Percentiles rank a stretch among this genome's conserved stretches.
Conservation (phyloP, 2,797 vertebrate species). For the Emys orbicularis region DNA sequence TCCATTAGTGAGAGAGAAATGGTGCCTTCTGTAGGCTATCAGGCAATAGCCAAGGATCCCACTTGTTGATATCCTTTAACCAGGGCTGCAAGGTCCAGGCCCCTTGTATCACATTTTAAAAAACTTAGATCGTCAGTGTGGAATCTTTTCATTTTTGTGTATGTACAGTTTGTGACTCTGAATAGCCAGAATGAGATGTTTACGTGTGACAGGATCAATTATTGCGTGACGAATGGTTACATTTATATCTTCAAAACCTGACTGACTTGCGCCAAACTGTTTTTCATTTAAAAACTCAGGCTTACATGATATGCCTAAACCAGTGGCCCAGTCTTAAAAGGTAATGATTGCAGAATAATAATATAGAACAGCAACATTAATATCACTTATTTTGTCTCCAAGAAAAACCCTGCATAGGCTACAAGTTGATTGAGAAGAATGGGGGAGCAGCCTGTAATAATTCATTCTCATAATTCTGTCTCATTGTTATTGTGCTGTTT, state of each 20-base stretch:
- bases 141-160: slow-evolving; percentile 20
- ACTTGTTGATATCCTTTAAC: not conserved
- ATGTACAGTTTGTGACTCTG: not conserved
- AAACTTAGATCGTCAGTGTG: slow-evolving; percentile 11
- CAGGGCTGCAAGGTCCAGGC: not conserved
- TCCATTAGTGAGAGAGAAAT: slow-evolving; percentile 18
- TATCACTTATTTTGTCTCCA: slow-evolving; percentile 53
- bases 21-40: not conserved
- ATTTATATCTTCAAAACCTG: slow-evolving; percentile 56
- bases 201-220: slow-evolving; percentile 63
- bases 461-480: not conserved
- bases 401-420: not conserved
- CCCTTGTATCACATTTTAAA: not conserved
- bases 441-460: not conserved
- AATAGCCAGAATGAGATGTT: slow-evolving; percentile 50
- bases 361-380: slow-evolving; percentile 63
- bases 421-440: slow-evolving; percentile 17
- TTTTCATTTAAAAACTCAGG: slow-evolving; percentile 27
- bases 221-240: slow-evolving; percentile 56
- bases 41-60: slow-evolving; percentile 12
- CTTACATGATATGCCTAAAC: slow-evolving; percentile 47
- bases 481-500: not conserved
- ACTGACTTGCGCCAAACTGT: slow-evolving; percentile 48
- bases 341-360: slow-evolving; percentile 56
- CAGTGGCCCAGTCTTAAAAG: slow-evolving; percentile 41